A percentile compares a stretch with the other conserved stretches of the same genome.
Conservation (phyloP, 1,140 invertebrate species). For the Pachyrhynchus sulphureomaculatus region DNA sequence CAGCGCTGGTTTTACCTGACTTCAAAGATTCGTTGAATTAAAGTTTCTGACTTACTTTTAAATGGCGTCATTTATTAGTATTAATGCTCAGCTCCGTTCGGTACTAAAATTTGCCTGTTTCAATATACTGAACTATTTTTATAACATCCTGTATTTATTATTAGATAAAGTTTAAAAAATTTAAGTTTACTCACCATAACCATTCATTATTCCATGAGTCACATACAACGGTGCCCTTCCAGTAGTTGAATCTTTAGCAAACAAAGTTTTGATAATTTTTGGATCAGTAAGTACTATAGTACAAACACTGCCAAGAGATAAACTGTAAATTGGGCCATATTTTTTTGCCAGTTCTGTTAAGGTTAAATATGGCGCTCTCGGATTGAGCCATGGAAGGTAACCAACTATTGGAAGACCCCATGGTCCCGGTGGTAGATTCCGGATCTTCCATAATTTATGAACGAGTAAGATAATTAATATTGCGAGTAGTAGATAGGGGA, state of each 20-base stretch:
- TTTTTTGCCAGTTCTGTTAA: slow-evolving; percentile 63
- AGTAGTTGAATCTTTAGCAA: slow-evolving; percentile 67
- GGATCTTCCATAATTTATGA: slow-evolving; percentile 38
- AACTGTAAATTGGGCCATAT: slow-evolving; percentile 71
- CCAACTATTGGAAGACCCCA: slow-evolving; percentile 75
- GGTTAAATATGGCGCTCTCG: slow-evolving; percentile 66
- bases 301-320: slow-evolving; percentile 71
- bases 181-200: slow-evolving; percentile 68
- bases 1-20: too few relatives aligned
- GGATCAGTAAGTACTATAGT: slow-evolving; percentile 75
- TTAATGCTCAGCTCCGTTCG: too few relatives aligned
- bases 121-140: too few relatives aligned
- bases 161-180: too few relatives aligned
- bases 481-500: slow-evolving; percentile 11
- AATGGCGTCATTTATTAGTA: too few relatives aligned
- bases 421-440: slow-evolving; percentile 71
- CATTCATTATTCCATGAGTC: slow-evolving; percentile 83
- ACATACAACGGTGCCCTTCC: slow-evolving; percentile 77
- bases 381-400: slow-evolving; percentile 72
- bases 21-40: too few relatives aligned
- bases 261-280: slow-evolving; percentile 65
- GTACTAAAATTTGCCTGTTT: too few relatives aligned
- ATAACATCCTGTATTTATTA: too few relatives aligned
- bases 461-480: slow-evolving; percentile 17
- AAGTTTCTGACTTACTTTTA: too few relatives aligned